Conservation (phyloP, 1,140 invertebrate species). For the Dinothrombium tinctorium region DNA sequence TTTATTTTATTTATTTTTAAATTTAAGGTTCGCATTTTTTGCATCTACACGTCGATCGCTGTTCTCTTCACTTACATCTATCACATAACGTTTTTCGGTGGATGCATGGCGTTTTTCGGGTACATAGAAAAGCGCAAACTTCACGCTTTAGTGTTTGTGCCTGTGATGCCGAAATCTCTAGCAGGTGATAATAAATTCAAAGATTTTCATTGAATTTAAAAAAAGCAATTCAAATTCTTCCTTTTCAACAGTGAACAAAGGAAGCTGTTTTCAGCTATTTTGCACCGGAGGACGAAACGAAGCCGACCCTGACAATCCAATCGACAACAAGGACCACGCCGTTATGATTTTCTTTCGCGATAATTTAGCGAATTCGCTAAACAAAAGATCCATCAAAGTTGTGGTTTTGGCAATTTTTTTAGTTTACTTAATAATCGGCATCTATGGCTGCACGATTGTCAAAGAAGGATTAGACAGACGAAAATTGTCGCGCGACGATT, state of each 20-base stretch:
- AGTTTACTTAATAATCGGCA: slow-evolving; percentile 52
- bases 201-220: not conserved
- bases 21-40: slow-evolving; percentile 56
- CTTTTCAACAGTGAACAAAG: slow-evolving; percentile 32
- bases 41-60: slow-evolving; percentile 77
- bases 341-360: slow-evolving; percentile 73
- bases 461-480: slow-evolving; percentile 67
- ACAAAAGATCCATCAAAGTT: slow-evolving; percentile 44
- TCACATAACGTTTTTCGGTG: slow-evolving; percentile 82
- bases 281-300: slow-evolving; percentile 59
- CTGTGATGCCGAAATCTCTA: slow-evolving; percentile 24
- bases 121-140: slow-evolving; percentile 58
- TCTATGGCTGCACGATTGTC: slow-evolving; percentile 63
- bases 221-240: not conserved
- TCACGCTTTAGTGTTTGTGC: slow-evolving; percentile 45
- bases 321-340: slow-evolving; percentile 62
- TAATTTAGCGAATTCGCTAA: slow-evolving; percentile 45
- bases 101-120: slow-evolving; percentile 69
- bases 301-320: slow-evolving; percentile 53
- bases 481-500: slow-evolving; percentile 60
- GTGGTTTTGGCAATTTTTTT: slow-evolving; percentile 52
- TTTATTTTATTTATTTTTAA: not conserved
- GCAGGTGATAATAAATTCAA: slow-evolving; percentile 26
- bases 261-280: slow-evolving; percentile 50
- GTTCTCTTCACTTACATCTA: slow-evolving; percentile 80